A percentile compares a stretch with the other conserved stretches of the same genome.
These are phyloP conservation scores for Diabrotica undecimpunctata DNA, from an alignment of 1,140 invertebrate genomes.

Conservation along the genomic window DNA sequence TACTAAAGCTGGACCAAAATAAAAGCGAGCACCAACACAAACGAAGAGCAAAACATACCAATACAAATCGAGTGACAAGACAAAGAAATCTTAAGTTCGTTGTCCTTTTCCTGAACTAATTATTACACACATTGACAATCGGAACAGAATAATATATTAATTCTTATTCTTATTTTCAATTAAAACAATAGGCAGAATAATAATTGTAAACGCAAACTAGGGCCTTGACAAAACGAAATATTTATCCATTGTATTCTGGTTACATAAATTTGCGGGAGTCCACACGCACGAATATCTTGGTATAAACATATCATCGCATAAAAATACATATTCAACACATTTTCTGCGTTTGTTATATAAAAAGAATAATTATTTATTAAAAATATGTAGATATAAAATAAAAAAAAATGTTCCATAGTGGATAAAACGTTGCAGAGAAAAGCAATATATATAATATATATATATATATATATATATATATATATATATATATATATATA, in stretches of 20 bases:
- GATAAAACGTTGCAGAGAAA: too few species aligned
- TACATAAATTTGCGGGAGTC: constrained; percentile 22
- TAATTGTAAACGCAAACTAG: constrained; percentile 21
- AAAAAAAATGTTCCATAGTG: too few species aligned
- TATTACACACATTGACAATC: constrained; percentile 24
- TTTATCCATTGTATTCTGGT: constrained; percentile 19
- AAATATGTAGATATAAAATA: too few species aligned
- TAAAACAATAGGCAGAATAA: constrained; percentile 23
- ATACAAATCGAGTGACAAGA: constrained; percentile 10
- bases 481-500: too few species aligned
- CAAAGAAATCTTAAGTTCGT: constrained; percentile 14
- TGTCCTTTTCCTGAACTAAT: constrained; percentile 22
- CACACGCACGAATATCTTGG: constrained; percentile 7
- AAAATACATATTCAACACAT: neutral
- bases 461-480: too few species aligned
- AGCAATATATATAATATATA: too few species aligned
- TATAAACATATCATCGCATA: neutral
- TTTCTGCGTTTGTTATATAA: neutral
- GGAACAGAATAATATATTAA: constrained; percentile 24
- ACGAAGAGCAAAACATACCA: neutral
- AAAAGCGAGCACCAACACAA: neutral
- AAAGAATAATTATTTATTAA: too few species aligned
- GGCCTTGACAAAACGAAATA: constrained; percentile 21
- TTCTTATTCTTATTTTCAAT: constrained; percentile 25
- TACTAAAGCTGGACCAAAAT: constrained; percentile 10